Percentiles rank a stretch among this genome's conserved stretches.
These are phyloP conservation scores for Mobula hypostoma DNA, from an alignment of 2,113 vertebrate genomes.

Conservation along the genomic window DNA sequence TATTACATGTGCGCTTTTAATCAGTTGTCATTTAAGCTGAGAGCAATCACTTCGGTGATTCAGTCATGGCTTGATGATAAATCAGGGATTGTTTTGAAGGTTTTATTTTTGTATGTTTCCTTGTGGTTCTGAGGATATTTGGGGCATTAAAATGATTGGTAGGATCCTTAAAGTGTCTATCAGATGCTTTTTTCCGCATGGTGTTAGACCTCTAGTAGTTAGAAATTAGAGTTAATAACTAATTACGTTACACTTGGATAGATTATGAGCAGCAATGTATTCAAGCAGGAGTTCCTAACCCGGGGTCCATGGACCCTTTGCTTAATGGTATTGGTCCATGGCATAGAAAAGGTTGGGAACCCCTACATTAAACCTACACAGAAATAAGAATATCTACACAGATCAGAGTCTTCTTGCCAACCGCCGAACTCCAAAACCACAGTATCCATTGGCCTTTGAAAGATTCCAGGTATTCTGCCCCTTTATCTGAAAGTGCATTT, in stretches of 20 bases:
- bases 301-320: too few species aligned
- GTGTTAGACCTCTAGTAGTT: neutral
- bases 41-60: neutral
- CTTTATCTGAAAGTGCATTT: neutral
- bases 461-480: neutral
- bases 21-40: neutral
- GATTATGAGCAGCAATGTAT: neutral
- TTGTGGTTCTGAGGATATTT: neutral
- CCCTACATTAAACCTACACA: too few species aligned
- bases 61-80: neutral
- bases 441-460: neutral
- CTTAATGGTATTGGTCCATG: too few species aligned
- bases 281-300: neutral
- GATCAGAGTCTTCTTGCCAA: too few species aligned
- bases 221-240: neutral
- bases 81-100: conserved; percentile 19
- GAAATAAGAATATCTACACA: too few species aligned
- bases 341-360: too few species aligned
- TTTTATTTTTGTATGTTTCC: neutral
- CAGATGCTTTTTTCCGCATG: neutral
- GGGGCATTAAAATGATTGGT: conserved; percentile 20
- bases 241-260: neutral
- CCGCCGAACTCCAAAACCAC: neutral
- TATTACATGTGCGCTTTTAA: neutral
- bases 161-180: neutral